Percentiles rank a stretch among this genome's conserved stretches.
Conservation (phyloP, 1,140 invertebrate species). For the Bombus sibiricus region DNA sequence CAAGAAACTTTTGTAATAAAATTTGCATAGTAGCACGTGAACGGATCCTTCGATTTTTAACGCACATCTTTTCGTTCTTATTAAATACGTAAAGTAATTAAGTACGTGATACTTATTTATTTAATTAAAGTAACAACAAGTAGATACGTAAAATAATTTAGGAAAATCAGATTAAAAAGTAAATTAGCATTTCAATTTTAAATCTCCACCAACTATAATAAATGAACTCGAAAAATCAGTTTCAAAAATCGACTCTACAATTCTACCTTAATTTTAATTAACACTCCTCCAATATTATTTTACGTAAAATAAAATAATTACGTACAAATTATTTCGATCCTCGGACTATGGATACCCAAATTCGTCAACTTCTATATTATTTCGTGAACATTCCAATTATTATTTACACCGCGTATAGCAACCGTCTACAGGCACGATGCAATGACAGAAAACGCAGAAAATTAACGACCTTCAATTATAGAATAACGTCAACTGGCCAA, state of each 20-base stretch:
- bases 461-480: constrained; percentile 5
- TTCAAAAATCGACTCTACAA: background rate
- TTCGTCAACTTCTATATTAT: background rate
- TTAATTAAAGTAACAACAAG: too few species aligned
- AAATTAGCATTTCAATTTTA: background rate
- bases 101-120: too few species aligned
- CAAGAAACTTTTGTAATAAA: too few species aligned
- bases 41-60: too few species aligned
- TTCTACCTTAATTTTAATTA: background rate
- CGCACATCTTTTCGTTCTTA: too few species aligned
- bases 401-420: background rate
- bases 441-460: background rate
- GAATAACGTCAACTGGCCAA: constrained; percentile 26
- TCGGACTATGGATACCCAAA: background rate
- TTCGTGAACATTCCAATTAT: background rate
- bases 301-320: background rate
- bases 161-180: background rate
- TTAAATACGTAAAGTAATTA: too few species aligned
- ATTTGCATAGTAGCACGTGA: too few species aligned
- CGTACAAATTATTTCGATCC: background rate
- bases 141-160: background rate
- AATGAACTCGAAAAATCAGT: background rate
- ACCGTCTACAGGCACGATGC: background rate
- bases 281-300: background rate
- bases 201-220: background rate